Base-by-base conservation (phyloP, 2,888 invertebrate genomes). In the Ectemnius lituratus region DNA sequence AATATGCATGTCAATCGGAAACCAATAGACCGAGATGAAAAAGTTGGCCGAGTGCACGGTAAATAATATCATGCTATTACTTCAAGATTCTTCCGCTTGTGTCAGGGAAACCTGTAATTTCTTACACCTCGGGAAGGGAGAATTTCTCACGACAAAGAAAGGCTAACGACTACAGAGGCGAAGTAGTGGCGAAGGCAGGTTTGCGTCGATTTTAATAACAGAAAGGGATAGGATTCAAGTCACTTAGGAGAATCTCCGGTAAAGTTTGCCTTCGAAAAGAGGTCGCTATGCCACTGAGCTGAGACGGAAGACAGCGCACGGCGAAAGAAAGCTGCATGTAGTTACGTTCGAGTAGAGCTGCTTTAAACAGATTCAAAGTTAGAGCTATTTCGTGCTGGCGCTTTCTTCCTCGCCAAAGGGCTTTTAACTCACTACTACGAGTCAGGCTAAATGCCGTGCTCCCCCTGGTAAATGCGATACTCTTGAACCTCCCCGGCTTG, bases 371-470 rank as follows among this genome's bases (percentile, higher is more conserved):
- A 8, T 46, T 23, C 62, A 16, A 14, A 46, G 18, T 23, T 23
- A 18, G 46, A 62, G 47, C 23, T 46, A 62, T 23, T 62, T 60
- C 60, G 60, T 16, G 16, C 52, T 52, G 16, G n/a, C 16, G 14
- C 16, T 14, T 60, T 60, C 23, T 60, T 28, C 60, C 28, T 60
- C 28, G 14, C 28, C 27, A 60, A 60, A 37, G n/a, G 28, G 28
- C 28, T 60, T 60, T 37, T 28, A 28, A 28, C 60, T 37, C 16
- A n/a, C 28, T 28, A n/a, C 60, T n/a, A 60, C 28, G 14, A 60
- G 60, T 37, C 28, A n/a, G 37, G 60, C 28, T 60, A 60, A 60
- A 60, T 52, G 60, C 28, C 60, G n/a, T n/a, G n/a, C 37, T 60
- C 28, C 28, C 28, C 60, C 28, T 16, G n/a, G n/a, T 13, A 60